These are phyloP conservation scores for Boloria selene DNA, from an alignment of 2,888 invertebrate species.

Conservation along the genomic window DNA sequence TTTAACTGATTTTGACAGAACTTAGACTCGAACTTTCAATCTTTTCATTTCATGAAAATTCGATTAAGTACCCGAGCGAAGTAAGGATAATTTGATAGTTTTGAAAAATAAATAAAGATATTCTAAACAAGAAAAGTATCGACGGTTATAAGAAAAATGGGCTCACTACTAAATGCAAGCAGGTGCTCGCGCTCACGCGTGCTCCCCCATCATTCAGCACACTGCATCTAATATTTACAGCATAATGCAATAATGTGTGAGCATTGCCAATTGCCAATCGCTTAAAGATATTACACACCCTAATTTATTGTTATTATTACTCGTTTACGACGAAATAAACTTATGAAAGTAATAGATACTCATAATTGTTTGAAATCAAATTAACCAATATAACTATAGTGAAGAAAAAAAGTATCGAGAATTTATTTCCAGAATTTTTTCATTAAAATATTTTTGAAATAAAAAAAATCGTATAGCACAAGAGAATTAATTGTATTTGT, in stretches of 20 bases:
- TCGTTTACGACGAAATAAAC: constrained; percentile 2
- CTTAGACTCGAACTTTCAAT: too few relatives aligned
- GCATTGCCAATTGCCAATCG: constrained; percentile 43
- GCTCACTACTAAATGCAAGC: too few relatives aligned
- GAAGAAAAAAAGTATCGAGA: too few relatives aligned
- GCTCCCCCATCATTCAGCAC: constrained; percentile 15
- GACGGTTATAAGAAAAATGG: too few relatives aligned
- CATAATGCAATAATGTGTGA: constrained; percentile 61
- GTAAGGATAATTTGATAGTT: too few relatives aligned
- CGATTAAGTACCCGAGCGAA: too few relatives aligned
- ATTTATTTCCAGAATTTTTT: too few relatives aligned
- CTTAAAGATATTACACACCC: constrained; percentile 37
- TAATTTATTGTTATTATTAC: constrained; percentile 13
- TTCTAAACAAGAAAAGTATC: not conserved
- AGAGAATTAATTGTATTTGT: not conserved
- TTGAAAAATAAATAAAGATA: not conserved
- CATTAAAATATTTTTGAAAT: not conserved
- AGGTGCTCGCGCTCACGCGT: constrained; percentile 8
- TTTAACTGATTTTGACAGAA: too few relatives aligned
- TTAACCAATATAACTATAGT: too few relatives aligned
- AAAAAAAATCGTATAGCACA: not conserved
- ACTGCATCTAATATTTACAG: constrained; percentile 42
- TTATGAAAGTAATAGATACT: not conserved
- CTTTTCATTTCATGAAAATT: too few relatives aligned
- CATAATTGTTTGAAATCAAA: too few relatives aligned